phyloP scores from a whole-genome alignment of 92 coral and sea anemone genomes.

The Paramuricea clavata region DNA sequence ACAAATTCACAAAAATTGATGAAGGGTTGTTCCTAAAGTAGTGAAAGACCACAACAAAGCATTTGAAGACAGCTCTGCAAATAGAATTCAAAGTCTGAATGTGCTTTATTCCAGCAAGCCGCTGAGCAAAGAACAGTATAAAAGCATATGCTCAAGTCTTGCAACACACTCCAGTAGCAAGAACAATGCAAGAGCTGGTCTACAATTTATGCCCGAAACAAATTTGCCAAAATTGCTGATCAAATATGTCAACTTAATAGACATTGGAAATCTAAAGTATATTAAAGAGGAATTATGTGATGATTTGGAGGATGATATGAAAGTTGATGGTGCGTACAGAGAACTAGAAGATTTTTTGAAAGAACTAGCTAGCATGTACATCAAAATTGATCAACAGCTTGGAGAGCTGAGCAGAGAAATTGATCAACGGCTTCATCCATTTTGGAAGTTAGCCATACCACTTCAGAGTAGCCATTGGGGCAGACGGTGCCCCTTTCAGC shows the following conservation, averaged over 20 bases:
- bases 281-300: slow-evolving; percentile 51
- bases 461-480: slow-evolving; percentile 54
- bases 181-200: slow-evolving; percentile 24
- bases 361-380: slow-evolving; percentile 63
- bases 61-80: slow-evolving; percentile 57
- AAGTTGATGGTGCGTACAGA: slow-evolving; percentile 58
- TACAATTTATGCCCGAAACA: slow-evolving; percentile 46
- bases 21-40: slow-evolving; percentile 56
- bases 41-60: slow-evolving; percentile 39
- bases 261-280: slow-evolving; percentile 60
- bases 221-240: slow-evolving; percentile 60
- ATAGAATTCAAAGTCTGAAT: slow-evolving; percentile 50
- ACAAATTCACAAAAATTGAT: slow-evolving; percentile 40
- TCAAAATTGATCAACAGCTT: slow-evolving; percentile 42
- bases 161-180: slow-evolving; percentile 10
- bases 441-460: slow-evolving; percentile 46
- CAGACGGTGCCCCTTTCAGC: slow-evolving; percentile 62
- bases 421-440: slow-evolving; percentile 36
- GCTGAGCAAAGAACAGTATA: slow-evolving; percentile 63
- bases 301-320: slow-evolving; percentile 61
- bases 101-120: slow-evolving; percentile 59
- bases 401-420: too few species aligned
- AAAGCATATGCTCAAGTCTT: slow-evolving; percentile 46
- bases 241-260: slow-evolving; percentile 47
- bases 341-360: slow-evolving; percentile 54